Evolutionary conservation across 2,113 vertebrate genomes (phyloP), one percentile per base, ranked within the genome.

Genomic region (Campylorhamphus procurvoides): DNA sequence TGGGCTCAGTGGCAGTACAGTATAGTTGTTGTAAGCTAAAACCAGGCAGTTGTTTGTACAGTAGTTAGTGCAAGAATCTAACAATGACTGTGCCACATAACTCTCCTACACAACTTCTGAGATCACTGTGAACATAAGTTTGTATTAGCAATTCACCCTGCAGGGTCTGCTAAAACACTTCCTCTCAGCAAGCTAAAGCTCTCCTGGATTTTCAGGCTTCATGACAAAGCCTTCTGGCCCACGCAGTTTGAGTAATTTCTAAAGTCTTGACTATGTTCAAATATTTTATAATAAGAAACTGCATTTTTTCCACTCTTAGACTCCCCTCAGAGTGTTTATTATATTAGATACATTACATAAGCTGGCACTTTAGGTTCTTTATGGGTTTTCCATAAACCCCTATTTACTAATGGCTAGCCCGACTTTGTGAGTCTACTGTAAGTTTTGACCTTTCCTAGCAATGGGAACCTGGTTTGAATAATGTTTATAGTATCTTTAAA

Each of bases 321-420:
- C 84, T 80, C 86, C 73, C 67, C 49, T 96, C 86, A 46, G 73
- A 85, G 80, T 95, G 63, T 95, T 94, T 91, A 96, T 91, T 92
- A 90, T 78, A 87, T 84, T 89, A 93, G 56, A 89, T 91, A 79
- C 74, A 94, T 96, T 96, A 95, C 94, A 92, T 91, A 94, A 94
- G 58, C 89, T 93, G 81, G 87, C 75, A 93, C 74, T 94, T 96
- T 49, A 89, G 67, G 89, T 89, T 55, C 94, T 94, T 97, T 96
- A 96, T 94, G 92, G 85, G 77, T 95, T 96, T 96, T 97, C 95
- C 89, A 87, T 94, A 95, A 94, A 94, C 78, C 78, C 72, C 92
- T 89, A 94, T 95, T 96, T 95, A 93, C 94, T 94, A 96, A 94
- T 87, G 77, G 75, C 81, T 92, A 85, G 86, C 40, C 73, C 89